phyloP scores from a whole-genome alignment of 2,113 vertebrate species.

The Labrus mixtus region DNA sequence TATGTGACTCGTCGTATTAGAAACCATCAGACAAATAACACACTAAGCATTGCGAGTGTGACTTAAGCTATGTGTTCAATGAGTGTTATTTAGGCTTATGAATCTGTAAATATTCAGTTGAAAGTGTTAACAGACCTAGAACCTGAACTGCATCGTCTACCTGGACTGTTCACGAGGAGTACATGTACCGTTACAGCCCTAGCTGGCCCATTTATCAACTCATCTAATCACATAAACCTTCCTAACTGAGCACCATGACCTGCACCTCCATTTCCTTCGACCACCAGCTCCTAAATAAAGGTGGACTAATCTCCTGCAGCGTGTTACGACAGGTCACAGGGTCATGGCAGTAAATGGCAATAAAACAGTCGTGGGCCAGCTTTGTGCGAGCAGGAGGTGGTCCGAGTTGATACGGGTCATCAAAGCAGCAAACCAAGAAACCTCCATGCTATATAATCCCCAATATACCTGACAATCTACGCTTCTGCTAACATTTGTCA shows the following conservation, averaged over 20 bases:
- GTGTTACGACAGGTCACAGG: conserved; percentile 63
- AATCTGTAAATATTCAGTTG: conserved; percentile 2
- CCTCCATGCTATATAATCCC: conserved; percentile 36
- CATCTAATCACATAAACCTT: conserved; percentile 62
- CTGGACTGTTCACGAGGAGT: conserved; percentile 16
- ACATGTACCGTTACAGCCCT: conserved; percentile 21
- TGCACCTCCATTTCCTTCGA: conserved; percentile 55
- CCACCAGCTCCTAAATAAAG: conserved; percentile 62
- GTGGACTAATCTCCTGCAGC: conserved; percentile 60
- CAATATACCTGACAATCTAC: conserved; percentile 42
- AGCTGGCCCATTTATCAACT: conserved; percentile 46
- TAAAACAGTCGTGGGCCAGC: conserved; percentile 60
- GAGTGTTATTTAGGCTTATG: background rate
- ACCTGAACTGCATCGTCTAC: background rate
- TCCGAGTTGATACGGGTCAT: conserved; percentile 55
- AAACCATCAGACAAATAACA: background rate
- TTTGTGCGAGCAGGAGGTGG: conserved; percentile 48
- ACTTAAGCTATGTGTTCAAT: background rate
- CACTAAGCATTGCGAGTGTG: background rate
- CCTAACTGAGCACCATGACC: conserved; percentile 43
- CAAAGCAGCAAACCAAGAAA: conserved; percentile 33
- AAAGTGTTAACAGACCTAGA: background rate
- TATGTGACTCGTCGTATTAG: background rate
- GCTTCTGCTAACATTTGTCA: conserved; percentile 42
- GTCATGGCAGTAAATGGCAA: conserved; percentile 69